Base-by-base conservation (phyloP, 2,113 vertebrate genomes). In the Scomber colias region DNA sequence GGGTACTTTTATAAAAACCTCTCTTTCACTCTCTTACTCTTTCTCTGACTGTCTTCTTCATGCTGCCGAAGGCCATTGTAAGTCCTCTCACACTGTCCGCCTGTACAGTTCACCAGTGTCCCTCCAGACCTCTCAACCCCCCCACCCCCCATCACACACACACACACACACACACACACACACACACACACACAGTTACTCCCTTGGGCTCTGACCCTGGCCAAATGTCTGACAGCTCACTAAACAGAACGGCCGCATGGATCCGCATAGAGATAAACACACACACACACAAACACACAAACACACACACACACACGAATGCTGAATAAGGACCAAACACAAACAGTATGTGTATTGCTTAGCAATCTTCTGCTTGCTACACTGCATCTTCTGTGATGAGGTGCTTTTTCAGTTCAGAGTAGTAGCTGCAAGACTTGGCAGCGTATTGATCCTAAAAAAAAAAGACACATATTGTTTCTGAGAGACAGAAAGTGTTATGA, bases 201-300 rank as follows among this genome's bases (percentile, higher is more conserved):
- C 84, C 70, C 85, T 21, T n/a, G 80, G 88, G 88, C 74, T 88
- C 78, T 92, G 89, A 93, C 90, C 90, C 81, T 81, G 84, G 83
- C 90, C 81, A 90, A 86, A 90, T 89, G 81, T 86, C 90, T 89
- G 91, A 93, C 92, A 93, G 93, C 89, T 92, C 88, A 75, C 90
- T 91, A 92, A 93, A 90, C 87, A 90, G 83, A 89, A 70, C 12
- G 59, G 72, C 76, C 71, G 65, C 80, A 81, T 87, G 90, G 35
- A 89, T 82, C 70, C 14, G 85, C 92, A 93, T 91, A 75, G 35
- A 75, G 80, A 91, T 87, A 82, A 83, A 87, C 57, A 61, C 14
- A 17, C 46, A 45, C 30, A 9, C 60, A 66, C 16, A 45, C 19
- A 40, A 44, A 21, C 50, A 46, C 50, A 59, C 31, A 16, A 49